Percentiles rank a stretch among this genome's conserved stretches.
These are phyloP conservation scores for Anastatus disparis DNA, from an alignment of 1,140 invertebrate species.

Conservation along the genomic window DNA sequence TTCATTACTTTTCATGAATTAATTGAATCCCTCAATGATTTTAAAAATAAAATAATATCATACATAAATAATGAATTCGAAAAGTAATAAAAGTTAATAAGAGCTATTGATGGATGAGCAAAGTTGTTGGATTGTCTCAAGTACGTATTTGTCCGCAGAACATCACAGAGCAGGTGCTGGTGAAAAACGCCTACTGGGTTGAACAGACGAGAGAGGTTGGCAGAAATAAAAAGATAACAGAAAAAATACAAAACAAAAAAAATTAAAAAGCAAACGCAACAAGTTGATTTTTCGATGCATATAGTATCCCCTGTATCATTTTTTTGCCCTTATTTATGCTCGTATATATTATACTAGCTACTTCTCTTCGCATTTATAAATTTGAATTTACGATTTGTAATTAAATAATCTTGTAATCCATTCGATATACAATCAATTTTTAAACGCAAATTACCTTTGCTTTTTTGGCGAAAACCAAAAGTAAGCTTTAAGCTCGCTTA, in stretches of 20 bases:
- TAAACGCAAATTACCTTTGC: too few relatives aligned
- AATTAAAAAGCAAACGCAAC: constrained; percentile 39
- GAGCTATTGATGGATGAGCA: too few relatives aligned
- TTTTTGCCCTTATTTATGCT: constrained; percentile 44
- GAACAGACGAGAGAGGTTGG: constrained; percentile 88
- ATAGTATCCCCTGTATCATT: constrained; percentile 52
- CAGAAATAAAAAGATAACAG: constrained; percentile 54
- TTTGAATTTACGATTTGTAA: too few relatives aligned
- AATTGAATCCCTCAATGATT: too few relatives aligned
- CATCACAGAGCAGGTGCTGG: constrained; percentile 92
- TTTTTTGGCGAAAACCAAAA: too few relatives aligned
- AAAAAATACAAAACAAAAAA: constrained; percentile 52
- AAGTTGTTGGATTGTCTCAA: constrained; percentile 55
- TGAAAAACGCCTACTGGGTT: constrained; percentile 93
- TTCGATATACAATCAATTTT: too few relatives aligned
- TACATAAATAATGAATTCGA: too few relatives aligned
- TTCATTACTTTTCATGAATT: too few relatives aligned
- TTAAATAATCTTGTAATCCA: too few relatives aligned
- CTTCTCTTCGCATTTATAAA: constrained; percentile 37
- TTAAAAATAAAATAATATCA: too few relatives aligned
- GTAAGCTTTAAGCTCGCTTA: too few relatives aligned
- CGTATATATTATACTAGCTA: constrained; percentile 25
- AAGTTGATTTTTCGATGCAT: constrained; percentile 62
- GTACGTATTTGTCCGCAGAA: constrained; percentile 76
- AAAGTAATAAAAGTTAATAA: too few relatives aligned